These are phyloP conservation scores for Pitangus sulphuratus DNA, from an alignment of 2,797 vertebrate genomes.

Conservation along the genomic window DNA sequence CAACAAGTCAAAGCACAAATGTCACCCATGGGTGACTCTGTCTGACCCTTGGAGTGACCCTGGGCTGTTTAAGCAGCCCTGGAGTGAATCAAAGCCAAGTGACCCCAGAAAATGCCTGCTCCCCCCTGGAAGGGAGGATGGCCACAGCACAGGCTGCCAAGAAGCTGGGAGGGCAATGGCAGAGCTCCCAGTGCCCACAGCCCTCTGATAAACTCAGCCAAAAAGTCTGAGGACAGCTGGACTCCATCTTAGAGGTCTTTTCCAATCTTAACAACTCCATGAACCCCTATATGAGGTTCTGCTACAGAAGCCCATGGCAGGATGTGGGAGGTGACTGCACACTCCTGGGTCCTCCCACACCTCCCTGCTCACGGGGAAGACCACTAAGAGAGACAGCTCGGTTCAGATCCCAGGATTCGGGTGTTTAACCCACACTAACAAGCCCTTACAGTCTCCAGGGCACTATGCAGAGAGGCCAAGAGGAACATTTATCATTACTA, in stretches of 20 bases:
- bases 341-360: accelerated
- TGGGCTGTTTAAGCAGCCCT: accelerated
- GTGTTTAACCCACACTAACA: not conserved
- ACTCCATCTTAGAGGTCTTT: not conserved
- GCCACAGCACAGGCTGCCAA: not conserved
- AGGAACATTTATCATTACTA: not conserved
- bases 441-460: not conserved
- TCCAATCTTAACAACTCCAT: too few relatives aligned
- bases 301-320: not conserved
- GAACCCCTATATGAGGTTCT: too few relatives aligned
- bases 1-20: not conserved
- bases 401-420: not conserved
- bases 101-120: not conserved
- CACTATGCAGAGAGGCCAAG: not conserved
- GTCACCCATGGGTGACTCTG: not conserved
- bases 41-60: accelerated
- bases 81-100: not conserved
- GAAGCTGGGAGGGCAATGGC: accelerated
- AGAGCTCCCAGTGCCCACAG: not conserved
- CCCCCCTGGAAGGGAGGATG: accelerated
- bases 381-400: not conserved
- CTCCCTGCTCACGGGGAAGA: accelerated
- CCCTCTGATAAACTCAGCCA: not conserved
- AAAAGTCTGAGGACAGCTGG: not conserved
- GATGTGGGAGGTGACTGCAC: accelerated